Evolutionary conservation across 2,888 invertebrate species (phyloP).

Genomic region (Sarcophaga carnaria): DNA sequence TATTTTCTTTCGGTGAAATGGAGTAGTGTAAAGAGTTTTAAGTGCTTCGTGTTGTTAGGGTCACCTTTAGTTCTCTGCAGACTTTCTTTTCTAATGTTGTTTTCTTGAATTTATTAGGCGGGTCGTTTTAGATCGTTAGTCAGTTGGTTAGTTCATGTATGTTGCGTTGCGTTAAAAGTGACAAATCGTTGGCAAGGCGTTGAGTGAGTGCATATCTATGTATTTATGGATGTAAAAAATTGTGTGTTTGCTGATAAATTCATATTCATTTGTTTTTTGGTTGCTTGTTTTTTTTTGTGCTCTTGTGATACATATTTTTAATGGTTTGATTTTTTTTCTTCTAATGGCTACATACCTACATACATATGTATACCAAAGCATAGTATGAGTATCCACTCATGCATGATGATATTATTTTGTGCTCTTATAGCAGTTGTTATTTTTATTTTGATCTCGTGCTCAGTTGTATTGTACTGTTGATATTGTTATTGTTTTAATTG

Average conservation of each 20-base stretch:
- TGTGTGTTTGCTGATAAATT: too few species aligned
- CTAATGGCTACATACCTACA: too few species aligned
- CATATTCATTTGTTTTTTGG: too few species aligned
- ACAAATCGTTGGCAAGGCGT: slow-evolving; percentile 38
- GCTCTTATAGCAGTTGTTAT: slow-evolving; percentile 10
- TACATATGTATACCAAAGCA: not conserved
- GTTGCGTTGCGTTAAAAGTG: slow-evolving; percentile 32
- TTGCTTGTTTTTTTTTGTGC: too few species aligned
- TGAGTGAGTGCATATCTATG: not conserved
- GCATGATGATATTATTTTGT: slow-evolving; percentile 4
- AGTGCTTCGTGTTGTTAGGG: not conserved
- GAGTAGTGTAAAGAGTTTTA: not conserved
- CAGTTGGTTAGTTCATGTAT: not conserved
- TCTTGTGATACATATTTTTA: too few species aligned
- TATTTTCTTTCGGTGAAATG: not conserved
- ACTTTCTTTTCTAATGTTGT: not conserved
- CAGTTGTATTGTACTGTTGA: too few species aligned
- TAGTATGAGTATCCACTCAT: not conserved
- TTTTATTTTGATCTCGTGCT: slow-evolving; percentile 45
- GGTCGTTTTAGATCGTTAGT: slow-evolving; percentile 28
- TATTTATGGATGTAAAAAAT: not conserved
- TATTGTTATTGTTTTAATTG: slow-evolving; percentile 23
- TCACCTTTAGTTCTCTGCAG: not conserved
- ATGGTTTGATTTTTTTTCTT: too few species aligned
- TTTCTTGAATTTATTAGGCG: slow-evolving; percentile 16